Evolutionary conservation across 1,140 invertebrate species (phyloP).

Genomic region (Harlomillsia oculata): DNA sequence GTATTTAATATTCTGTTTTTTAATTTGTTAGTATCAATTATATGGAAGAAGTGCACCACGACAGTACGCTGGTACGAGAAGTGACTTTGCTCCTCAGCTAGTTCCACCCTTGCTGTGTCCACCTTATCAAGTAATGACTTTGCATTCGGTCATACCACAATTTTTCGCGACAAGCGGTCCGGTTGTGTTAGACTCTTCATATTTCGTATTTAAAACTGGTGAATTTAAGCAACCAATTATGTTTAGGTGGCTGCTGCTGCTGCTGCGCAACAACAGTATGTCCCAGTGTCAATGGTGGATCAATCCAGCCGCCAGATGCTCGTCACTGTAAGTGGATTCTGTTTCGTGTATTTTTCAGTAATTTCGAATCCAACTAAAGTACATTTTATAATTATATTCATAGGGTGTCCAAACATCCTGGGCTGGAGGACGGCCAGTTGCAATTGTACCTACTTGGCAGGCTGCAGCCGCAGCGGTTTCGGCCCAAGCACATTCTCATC

Average conservation of each 20-base stretch:
- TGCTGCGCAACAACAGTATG: constrained; percentile 65
- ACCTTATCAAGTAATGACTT: constrained; percentile 64
- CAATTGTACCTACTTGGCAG: constrained; percentile 79
- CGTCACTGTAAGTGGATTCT: constrained; percentile 40
- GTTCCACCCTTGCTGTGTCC: constrained; percentile 87
- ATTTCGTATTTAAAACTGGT: too few species aligned
- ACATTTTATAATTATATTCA: too few species aligned
- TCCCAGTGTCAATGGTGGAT: constrained; percentile 85
- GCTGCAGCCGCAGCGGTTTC: constrained; percentile 62
- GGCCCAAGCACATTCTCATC: constrained; percentile 45
- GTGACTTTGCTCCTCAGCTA: constrained; percentile 68
- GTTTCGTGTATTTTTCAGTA: neutral
- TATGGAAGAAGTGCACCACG: constrained; percentile 60
- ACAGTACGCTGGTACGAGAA: constrained; percentile 51
- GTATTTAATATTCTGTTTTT: too few species aligned
- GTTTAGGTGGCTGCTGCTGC: constrained; percentile 41
- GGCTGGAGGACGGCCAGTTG: constrained; percentile 60
- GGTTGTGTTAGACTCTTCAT: too few species aligned
- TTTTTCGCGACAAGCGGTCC: too few species aligned
- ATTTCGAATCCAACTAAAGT: too few species aligned
- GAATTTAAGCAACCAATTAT: neutral
- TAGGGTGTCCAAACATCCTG: constrained; percentile 70
- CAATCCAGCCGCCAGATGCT: constrained; percentile 46
- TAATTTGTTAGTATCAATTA: constrained; percentile 64
- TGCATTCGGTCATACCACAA: too few species aligned